Conservation (phyloP, 2,797 vertebrate genomes). For the Rhinatrema bivittatum region DNA sequence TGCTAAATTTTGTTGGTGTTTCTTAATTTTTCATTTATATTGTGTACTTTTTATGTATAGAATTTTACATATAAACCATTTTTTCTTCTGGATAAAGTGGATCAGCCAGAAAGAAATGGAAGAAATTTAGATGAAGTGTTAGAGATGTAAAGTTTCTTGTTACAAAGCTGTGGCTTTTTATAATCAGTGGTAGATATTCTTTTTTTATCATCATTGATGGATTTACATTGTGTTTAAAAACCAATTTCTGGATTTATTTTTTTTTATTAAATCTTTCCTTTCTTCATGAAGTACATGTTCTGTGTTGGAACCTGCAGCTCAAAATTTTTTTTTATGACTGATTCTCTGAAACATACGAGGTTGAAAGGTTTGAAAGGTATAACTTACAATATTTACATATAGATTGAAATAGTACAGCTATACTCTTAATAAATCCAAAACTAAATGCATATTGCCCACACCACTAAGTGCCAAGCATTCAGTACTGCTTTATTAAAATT, state of each 20-base stretch:
- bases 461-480: conserved; percentile 54
- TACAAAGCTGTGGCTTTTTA: conserved; percentile 10
- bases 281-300: conserved; percentile 3
- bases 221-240: conserved; percentile 24
- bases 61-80: neutral
- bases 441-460: conserved; percentile 47
- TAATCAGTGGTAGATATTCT: conserved; percentile 11
- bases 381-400: conserved; percentile 39
- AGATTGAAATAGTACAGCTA: no score
- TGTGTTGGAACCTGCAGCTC: conserved; percentile 6
- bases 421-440: conserved; percentile 48
- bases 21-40: neutral
- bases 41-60: neutral
- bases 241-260: conserved; percentile 25
- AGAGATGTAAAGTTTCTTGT: conserved; percentile 24
- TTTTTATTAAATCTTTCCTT: conserved; percentile 26
- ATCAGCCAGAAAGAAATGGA: conserved; percentile 4
- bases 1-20: neutral
- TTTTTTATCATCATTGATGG: conserved; percentile 9
- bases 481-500: conserved; percentile 31
- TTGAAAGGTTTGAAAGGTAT: conserved; percentile 50
- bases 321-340: conserved; percentile 33
- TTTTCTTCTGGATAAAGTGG: conserved; percentile 11
- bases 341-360: conserved; percentile 26
- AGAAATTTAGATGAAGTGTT: conserved; percentile 9